Conservation (phyloP, 2,888 invertebrate species). For the Flexamia atlantica region DNA sequence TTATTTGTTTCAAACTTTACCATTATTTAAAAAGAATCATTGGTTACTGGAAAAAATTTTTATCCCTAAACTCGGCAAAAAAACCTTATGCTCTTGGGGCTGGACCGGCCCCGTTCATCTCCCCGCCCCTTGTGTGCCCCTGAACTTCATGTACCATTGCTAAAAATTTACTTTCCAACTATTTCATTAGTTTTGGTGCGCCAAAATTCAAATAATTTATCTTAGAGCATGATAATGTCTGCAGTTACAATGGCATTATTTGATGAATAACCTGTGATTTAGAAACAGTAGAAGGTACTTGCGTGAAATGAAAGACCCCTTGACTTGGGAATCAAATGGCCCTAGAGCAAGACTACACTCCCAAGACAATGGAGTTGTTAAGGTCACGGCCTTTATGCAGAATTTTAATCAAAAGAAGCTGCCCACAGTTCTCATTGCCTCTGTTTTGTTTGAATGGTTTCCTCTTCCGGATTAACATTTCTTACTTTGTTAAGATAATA, state of each 20-base stretch:
- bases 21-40: too few relatives aligned
- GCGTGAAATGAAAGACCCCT: background rate
- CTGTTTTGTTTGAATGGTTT: background rate
- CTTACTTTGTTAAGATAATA: background rate
- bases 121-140: too few relatives aligned
- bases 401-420: conserved; percentile 7
- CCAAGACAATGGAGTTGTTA: conserved; percentile 25
- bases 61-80: too few relatives aligned
- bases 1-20: too few relatives aligned
- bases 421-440: background rate
- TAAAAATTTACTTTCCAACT: too few relatives aligned
- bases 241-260: background rate
- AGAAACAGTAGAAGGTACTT: conserved; percentile 2
- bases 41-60: too few relatives aligned
- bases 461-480: background rate
- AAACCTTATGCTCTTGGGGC: too few relatives aligned
- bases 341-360: background rate
- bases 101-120: too few relatives aligned
- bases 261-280: background rate
- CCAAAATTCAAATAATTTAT: too few relatives aligned
- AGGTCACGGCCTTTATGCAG: conserved; percentile 30
- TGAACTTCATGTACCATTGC: too few relatives aligned
- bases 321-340: background rate
- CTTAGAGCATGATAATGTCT: too few relatives aligned
- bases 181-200: too few relatives aligned